Evolutionary conservation across 2,113 vertebrate species (phyloP), one percentile per base, ranked within the genome.

Genomic region (Arenaria interpres): DNA sequence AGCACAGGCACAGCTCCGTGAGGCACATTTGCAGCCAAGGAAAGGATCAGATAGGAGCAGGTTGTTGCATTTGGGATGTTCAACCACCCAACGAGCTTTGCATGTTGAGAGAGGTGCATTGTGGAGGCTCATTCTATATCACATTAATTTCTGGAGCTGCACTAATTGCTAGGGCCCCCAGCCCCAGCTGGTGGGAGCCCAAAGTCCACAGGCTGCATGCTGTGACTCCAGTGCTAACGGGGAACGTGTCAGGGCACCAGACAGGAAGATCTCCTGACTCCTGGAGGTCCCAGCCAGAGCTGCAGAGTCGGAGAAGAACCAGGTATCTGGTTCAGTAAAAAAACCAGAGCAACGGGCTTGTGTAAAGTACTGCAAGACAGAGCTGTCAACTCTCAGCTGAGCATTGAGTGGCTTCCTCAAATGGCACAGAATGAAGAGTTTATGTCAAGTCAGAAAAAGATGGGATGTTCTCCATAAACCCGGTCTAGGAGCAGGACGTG

Each of bases 331-430:
- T 3, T 10, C 48, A 3, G 9, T 7, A 12, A 17, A 14, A n/a
- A 28, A 2, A 1, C 16, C 56, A 37, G 24, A 71, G 79, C 16
- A 6, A 5, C 0, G 16, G 41, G 30, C 16, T 66, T 9, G n/a
- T 54, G 50, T 4, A 3, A 33, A 46, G 54, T 8, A 3, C 54
- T 23, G 46, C 24, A 27, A 1, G 30, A 4, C 0, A 0, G 66
- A 46, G 63, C 33, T 15, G 37, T 23, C 8, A 46, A 5, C 24
- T 14, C 5, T 1, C 16, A 56, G 35, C 75, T 17, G 33, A 46
- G 46, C 3, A 24, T 23, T 19, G 41, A 30, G 56, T 4, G 0
- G 9, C 41, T 10, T n/a, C 78, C 43, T 13, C 24, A 5, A 5
- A 13, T 0, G 3, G 37, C 67, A 20, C 21, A 16, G 46, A 43